These are phyloP conservation scores for Mactra quadrangularis DNA, from an alignment of 1,140 invertebrate species.

Conservation along the genomic window DNA sequence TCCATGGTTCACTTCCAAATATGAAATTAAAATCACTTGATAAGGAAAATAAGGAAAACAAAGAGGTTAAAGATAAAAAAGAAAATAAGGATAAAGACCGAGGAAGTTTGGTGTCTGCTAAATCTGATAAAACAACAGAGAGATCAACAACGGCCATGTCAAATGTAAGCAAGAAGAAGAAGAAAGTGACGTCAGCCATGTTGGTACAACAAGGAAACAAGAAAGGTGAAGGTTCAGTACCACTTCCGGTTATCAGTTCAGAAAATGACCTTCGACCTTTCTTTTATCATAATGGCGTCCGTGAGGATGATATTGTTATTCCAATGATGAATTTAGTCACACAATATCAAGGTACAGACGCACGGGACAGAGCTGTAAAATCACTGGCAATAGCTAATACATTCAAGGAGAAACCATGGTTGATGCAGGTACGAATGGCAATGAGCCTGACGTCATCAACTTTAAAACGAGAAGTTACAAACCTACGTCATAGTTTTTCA, in stretches of 20 bases:
- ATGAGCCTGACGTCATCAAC: constrained; percentile 72
- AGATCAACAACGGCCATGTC: constrained; percentile 37
- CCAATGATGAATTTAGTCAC: constrained; percentile 70
- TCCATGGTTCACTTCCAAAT: constrained; percentile 50
- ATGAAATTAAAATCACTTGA: constrained; percentile 32
- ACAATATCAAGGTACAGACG: constrained; percentile 71
- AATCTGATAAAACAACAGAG: constrained; percentile 53
- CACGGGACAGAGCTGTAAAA: constrained; percentile 77
- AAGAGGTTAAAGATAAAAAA: background rate
- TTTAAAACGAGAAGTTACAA: constrained; percentile 65
- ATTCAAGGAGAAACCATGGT: constrained; percentile 81
- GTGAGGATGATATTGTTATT: constrained; percentile 69
- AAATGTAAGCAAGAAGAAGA: constrained; percentile 28
- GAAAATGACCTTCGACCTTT: constrained; percentile 73
- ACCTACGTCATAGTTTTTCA: constrained; percentile 52
- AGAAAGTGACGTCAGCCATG: constrained; percentile 60
- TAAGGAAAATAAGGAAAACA: constrained; percentile 28
- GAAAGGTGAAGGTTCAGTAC: constrained; percentile 66
- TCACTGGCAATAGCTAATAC: constrained; percentile 77
- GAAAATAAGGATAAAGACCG: constrained; percentile 19
- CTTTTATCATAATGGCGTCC: constrained; percentile 72
- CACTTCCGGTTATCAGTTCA: constrained; percentile 70
- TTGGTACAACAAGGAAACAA: constrained; percentile 62
- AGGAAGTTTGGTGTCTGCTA: constrained; percentile 34
- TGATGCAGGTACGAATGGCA: constrained; percentile 78